Base-by-base conservation (phyloP, 2,888 invertebrate species). In the Drosophila vallismaia region DNA sequence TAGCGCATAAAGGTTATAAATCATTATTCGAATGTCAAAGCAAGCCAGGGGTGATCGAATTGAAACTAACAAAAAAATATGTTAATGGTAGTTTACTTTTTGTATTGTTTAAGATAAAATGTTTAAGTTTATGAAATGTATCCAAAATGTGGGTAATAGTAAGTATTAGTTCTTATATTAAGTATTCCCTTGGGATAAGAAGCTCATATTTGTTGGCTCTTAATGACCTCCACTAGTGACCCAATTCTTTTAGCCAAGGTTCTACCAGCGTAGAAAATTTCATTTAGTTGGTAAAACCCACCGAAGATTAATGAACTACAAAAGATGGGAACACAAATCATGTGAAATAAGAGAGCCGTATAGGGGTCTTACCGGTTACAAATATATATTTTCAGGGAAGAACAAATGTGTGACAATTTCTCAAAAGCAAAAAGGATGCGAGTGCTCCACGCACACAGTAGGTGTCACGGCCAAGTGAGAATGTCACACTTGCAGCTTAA, bases 321-420 rank as follows among this genome's bases (percentile, higher is more conserved):
- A 84, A 86, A 82, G 77, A 84, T 71, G 79, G 73, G 64, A 64
- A 56, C 84, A 86, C 83, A 84, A 84, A 86, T 84, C 84, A 83
- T 81, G 69, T 71, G 80, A 75, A 78, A 78, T 71, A 53, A 66
- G 66, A 74, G 53, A 53, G 12, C 44, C 57, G 64, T 66, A 26
- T 24, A 36, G 45, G 55, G 55, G 19, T 28, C 28, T 28, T 28
- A 5, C 28, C 28, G 6, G 52, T 52, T 26, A 51, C 44, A 70
- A 40, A 14, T 40, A 40, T 8, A 40, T 54, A 62, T 54, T 52
- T 44, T 50, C 26, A 31, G 45, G 12, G 48, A 49, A 29, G 40
- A 72, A 84, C 86, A 84, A 83, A 86, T 86, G 79, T 77, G 86
- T 74, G 77, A 81, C 86, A 73, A 84, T 86, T 82, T 86, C 75